Evolutionary conservation across 1,140 invertebrate genomes (phyloP).

Genomic region (Batillaria attramentaria): DNA sequence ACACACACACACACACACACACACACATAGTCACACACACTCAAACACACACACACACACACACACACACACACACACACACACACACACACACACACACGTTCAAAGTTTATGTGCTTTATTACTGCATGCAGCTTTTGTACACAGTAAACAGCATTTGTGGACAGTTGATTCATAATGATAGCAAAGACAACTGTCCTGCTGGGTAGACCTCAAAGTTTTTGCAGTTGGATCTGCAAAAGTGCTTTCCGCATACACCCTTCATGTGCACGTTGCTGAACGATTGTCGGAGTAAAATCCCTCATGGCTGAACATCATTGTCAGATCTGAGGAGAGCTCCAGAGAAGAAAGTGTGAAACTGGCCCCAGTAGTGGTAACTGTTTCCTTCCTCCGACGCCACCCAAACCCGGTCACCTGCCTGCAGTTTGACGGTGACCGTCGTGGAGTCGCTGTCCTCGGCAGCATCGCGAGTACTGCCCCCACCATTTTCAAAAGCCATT

Average conservation of each 20-base stretch:
- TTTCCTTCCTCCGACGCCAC: not conserved
- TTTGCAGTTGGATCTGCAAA: too few relatives aligned
- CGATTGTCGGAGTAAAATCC: not conserved
- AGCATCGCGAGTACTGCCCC: too few relatives aligned
- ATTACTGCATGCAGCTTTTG: too few relatives aligned
- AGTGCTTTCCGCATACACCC: too few relatives aligned
- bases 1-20: slow-evolving; percentile 11
- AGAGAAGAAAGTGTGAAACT: not conserved
- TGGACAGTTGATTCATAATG: not conserved
- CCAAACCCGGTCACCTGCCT: not conserved
- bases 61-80: slow-evolving; percentile 11
- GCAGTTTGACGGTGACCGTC: not conserved
- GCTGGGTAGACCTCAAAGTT: too few relatives aligned
- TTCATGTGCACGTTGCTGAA: too few relatives aligned
- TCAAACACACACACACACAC: not conserved
- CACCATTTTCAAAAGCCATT: not conserved
- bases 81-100: not conserved
- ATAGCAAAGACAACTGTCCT: not conserved
- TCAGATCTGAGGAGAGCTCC: not conserved
- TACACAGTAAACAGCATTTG: not conserved
- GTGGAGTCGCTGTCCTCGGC: slow-evolving; percentile 13
- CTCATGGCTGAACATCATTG: not conserved
- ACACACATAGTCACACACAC: not conserved
- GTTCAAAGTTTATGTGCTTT: too few relatives aligned
- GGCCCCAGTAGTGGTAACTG: not conserved